Evolutionary conservation across 2,888 invertebrate genomes (phyloP).

Genomic region (Chrysopilus asiliformis): DNA sequence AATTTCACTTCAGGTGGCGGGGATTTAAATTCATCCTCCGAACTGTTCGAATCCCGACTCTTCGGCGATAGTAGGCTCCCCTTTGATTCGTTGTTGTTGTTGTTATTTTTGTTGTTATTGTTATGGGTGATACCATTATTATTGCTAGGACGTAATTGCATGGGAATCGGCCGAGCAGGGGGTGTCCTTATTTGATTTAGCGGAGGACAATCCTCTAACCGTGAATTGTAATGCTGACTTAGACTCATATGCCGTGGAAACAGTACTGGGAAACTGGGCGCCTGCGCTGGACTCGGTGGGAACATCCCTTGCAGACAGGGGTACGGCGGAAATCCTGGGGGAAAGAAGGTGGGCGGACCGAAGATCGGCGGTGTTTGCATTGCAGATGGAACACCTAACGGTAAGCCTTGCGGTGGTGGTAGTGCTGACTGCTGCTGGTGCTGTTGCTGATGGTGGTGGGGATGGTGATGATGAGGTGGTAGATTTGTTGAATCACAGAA

Average conservation of each 20-base stretch:
- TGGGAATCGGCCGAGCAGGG: conserved; percentile 43
- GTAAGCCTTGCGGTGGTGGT: conserved; percentile 21
- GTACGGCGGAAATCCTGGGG: conserved; percentile 47
- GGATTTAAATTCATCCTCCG: conserved; percentile 19
- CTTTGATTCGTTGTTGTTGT: conserved; percentile 3
- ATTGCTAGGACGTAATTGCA: conserved; percentile 2
- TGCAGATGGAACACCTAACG: conserved; percentile 22
- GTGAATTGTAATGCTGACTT: neutral
- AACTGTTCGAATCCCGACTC: conserved; percentile 13
- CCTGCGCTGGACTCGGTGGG: conserved; percentile 39
- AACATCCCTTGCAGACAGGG: conserved; percentile 43
- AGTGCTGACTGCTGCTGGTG: conserved; percentile 20
- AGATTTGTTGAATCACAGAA: conserved; percentile 75
- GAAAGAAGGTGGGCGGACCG: conserved; percentile 51
- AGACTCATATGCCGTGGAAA: conserved; percentile 33
- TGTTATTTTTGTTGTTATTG: neutral
- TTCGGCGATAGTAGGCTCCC: conserved; percentile 10
- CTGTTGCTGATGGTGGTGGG: conserved; percentile 23
- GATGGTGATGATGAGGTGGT: conserved; percentile 21
- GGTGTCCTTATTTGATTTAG: conserved; percentile 49
- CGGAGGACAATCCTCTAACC: conserved; percentile 22
- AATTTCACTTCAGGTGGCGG: conserved; percentile 16
- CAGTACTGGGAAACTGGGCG: conserved; percentile 40
- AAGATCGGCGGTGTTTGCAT: conserved; percentile 45
- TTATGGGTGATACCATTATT: neutral